Evolutionary conservation across 2,113 vertebrate species (phyloP).

Genomic region (Choloepus hoffmanni): DNA sequence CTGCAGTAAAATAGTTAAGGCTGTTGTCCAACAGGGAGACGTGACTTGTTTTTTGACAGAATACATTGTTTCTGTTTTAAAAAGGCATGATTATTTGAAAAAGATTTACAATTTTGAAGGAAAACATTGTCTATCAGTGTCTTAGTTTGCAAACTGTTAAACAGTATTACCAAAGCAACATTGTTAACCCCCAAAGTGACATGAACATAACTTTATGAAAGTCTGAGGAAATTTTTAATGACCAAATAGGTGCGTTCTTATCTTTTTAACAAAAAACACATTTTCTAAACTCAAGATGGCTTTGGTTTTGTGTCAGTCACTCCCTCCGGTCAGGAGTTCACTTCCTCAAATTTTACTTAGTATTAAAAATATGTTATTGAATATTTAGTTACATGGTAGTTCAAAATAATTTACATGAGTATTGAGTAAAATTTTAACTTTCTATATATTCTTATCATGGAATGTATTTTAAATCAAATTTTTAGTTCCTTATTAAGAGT

Average conservation of each 20-base stretch:
- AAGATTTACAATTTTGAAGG: accelerated
- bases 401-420: background rate
- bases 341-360: slow-evolving; percentile 79
- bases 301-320: slow-evolving; percentile 25
- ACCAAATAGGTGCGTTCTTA: background rate
- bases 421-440: background rate
- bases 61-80: slow-evolving; percentile 52
- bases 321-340: slow-evolving; percentile 14
- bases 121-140: background rate
- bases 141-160: background rate
- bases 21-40: background rate
- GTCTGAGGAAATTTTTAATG: background rate
- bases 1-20: background rate
- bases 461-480: background rate
- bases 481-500: background rate
- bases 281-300: background rate
- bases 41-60: background rate
- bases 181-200: background rate
- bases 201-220: background rate
- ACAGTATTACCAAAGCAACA: background rate
- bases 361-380: background rate
- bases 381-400: background rate
- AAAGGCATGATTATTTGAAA: background rate
- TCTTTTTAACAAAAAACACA: background rate
- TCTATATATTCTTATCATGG: background rate